Evolutionary conservation across 2,797 vertebrate genomes (phyloP).

Genomic region (Syngnathus rostellatus): DNA sequence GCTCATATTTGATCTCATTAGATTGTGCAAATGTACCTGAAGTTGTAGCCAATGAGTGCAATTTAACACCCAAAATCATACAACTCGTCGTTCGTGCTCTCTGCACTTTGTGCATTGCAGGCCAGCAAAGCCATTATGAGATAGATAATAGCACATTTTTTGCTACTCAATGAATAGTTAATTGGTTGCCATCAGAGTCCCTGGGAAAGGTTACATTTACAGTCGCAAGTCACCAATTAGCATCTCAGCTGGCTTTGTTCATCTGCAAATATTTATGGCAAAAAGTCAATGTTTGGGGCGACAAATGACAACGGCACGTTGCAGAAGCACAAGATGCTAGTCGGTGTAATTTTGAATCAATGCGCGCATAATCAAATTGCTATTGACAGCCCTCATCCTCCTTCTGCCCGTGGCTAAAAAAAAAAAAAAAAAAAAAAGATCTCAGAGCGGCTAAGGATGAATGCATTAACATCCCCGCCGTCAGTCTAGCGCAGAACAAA

Average conservation of each 20-base stretch:
- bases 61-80: conserved; percentile 29
- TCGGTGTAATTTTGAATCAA: conserved; percentile 67
- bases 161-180: conserved; percentile 73
- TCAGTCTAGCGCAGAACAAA: conserved; percentile 94
- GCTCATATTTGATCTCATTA: not conserved
- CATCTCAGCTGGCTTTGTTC: conserved; percentile 75
- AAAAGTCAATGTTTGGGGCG: conserved; percentile 72
- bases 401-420: conserved; percentile 62
- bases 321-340: conserved; percentile 50
- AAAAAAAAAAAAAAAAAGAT: conserved; percentile 59
- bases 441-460: conserved; percentile 80
- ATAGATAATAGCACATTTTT: conserved; percentile 77
- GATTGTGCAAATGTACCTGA: conserved; percentile 4
- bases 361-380: conserved; percentile 75
- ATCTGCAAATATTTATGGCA: conserved; percentile 72
- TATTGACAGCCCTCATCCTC: conserved; percentile 75
- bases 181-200: conserved; percentile 75
- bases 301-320: conserved; percentile 70
- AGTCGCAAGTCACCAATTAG: conserved; percentile 76
- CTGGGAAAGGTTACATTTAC: conserved; percentile 75
- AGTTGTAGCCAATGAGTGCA: conserved; percentile 13
- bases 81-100: conserved; percentile 47
- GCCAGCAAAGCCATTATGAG: conserved; percentile 70
- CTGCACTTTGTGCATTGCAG: conserved; percentile 62
- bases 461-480: conserved; percentile 98